Base-by-base conservation (phyloP, 1,140 invertebrate genomes). In the Eupristina koningsbergeri region DNA sequence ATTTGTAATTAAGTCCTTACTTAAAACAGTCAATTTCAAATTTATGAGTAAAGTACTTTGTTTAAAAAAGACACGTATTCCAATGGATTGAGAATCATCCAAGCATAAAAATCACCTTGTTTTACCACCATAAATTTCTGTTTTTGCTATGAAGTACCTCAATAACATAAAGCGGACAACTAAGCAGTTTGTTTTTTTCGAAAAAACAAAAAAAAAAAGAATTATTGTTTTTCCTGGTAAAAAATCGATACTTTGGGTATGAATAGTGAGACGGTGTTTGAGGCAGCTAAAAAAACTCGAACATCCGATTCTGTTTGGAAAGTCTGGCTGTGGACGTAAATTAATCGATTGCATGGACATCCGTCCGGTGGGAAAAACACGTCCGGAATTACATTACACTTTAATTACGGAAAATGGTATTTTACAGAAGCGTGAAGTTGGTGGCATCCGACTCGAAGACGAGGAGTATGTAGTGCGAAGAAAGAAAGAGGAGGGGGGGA, bases 361-460 rank as follows among this genome's bases (percentile, higher is more conserved):
- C 5, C 17, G 64, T 11, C 34, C 1, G 34, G 13, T 1, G 34
- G 29, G 29, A 64, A 69, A 69, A 69, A 31, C 15, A 13, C 34
- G 26, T 3, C 36, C 36, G 67, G 36, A 41, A 71, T 36, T 19
- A 26, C 22, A 71, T 71, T 45, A 34, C 29, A 11, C 64, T 75
- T 81, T 81, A 81, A 81, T 81, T 81, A 69, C 31, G 53, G 71
- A 81, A 81, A 81, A 81, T 50, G 71, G 69, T 47, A 50, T 80
- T 71, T 80, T 71, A 80, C 64, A 67, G 47, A 47, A 80, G 67
- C 64, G 78, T 71, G 45, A 80, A 80, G n/a, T 31, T 17, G 47
- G 29, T 22, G 31, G 22, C 47, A 47, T 75, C 73, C 31, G 47
- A 15, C 45, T 22, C 6, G 26, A 22, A 58, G 53, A 6, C 22